phyloP scores from a whole-genome alignment of 2,797 vertebrate genomes.

The Sebastes itinus region DNA sequence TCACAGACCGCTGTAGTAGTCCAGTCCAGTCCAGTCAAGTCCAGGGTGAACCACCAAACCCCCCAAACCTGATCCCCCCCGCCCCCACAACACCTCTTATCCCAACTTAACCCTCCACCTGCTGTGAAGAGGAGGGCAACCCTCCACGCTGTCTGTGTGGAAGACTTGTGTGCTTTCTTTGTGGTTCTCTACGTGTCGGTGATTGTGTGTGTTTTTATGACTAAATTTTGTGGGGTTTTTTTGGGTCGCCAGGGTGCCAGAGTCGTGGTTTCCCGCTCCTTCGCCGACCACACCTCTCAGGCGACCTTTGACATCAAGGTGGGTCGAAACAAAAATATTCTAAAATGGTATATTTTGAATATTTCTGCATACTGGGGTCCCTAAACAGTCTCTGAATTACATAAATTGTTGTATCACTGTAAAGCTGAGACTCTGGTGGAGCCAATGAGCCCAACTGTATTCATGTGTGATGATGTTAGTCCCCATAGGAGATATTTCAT shows the following conservation, averaged over 20 bases:
- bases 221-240: neutral
- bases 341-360: no score
- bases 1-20: neutral
- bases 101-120: neutral
- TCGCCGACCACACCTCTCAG: slow-evolving; percentile 88
- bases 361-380: no score
- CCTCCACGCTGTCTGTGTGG: accelerated
- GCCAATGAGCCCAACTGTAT: no score
- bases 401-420: no score
- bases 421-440: no score
- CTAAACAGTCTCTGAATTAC: no score
- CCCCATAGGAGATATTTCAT: no score
- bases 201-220: neutral
- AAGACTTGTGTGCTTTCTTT: neutral
- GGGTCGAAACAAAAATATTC: neutral
- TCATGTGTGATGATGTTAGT: no score
- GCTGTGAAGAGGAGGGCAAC: slow-evolving; percentile 19
- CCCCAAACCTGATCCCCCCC: neutral
- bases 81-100: neutral
- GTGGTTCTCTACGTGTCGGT: neutral
- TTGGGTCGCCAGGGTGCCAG: slow-evolving; percentile 79
- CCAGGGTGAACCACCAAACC: neutral
- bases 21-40: neutral
- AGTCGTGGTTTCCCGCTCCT: slow-evolving; percentile 85
- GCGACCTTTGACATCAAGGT: slow-evolving; percentile 94